Conservation (phyloP, 2,113 vertebrate genomes). For the Rhinolophus sinicus region DNA sequence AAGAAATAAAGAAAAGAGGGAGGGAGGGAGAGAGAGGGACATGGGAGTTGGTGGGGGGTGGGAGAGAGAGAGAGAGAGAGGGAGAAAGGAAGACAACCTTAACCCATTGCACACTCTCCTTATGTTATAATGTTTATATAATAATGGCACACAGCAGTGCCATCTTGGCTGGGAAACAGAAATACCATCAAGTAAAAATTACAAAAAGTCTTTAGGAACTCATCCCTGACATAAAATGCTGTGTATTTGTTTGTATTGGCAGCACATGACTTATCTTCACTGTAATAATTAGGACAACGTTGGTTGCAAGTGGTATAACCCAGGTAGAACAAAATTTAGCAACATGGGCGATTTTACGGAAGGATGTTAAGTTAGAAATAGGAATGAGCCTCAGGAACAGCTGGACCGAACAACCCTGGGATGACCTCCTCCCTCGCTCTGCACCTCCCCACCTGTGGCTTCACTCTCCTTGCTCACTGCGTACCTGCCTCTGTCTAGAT, state of each 20-base stretch:
- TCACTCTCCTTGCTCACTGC: neutral
- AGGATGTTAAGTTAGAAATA: neutral
- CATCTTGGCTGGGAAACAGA: neutral
- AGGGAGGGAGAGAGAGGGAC: neutral
- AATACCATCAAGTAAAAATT: neutral
- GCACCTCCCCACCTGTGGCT: fast-evolving
- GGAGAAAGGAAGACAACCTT: neutral
- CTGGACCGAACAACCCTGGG: neutral
- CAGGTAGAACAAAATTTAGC: neutral
- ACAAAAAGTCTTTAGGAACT: neutral
- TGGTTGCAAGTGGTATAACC: neutral
- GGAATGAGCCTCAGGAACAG: neutral
- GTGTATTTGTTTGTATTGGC: neutral
- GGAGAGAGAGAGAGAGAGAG: neutral
- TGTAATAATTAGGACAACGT: neutral
- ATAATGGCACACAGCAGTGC: neutral
- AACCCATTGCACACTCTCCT: neutral
- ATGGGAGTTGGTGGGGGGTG: too few relatives aligned
- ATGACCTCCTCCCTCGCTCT: neutral
- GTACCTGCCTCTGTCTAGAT: too few relatives aligned
- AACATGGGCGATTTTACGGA: neutral
- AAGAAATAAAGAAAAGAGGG: neutral
- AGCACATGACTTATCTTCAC: neutral
- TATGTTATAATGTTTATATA: neutral
- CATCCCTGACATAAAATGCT: neutral